Base-by-base conservation (phyloP, 2,888 invertebrate genomes). In the Lithophane socia region DNA sequence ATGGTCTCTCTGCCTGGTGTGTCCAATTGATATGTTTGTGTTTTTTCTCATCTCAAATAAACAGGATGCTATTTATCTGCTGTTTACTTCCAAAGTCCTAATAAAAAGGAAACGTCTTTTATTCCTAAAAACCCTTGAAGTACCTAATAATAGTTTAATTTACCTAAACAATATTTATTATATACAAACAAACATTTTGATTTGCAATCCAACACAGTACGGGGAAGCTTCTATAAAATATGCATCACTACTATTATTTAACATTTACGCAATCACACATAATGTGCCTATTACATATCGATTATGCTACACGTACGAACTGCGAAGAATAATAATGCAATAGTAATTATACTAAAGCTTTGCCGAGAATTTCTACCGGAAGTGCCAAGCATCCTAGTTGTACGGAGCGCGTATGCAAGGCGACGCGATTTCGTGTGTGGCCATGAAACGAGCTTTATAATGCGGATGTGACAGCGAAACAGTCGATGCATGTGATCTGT, bases 301-400 rank as follows among this genome's bases (percentile, higher is more conserved):
- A 71, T 82, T 86, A 75, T 67, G 78, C 8, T 74, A 61, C 49
- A 52, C n/a, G 69, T 37, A 61, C 63, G 63, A 47, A 47, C 64
- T 52, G 16, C 29, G 44, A n/a, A 56, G 52, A 83, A 86, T 86
- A 75, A 64, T 82, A 86, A 75, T 77, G 66, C 42, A 16, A 70
- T 76, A 64, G 73, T 65, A 72, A 83, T 74, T 47, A 77, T 76
- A 82, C 70, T 64, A 37, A 75, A 85, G 73, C 79, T 82, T 81
- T 81, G 75, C 70, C 75, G 81, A 86, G 87, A 91, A 91, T 93
- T 94, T 93, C 92, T 92, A 92, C 92, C 93, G 94, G 93, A 93
- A 93, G 88, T 89, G 79, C 79, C 79, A 88, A 77, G 84, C 89
- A 89, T 89, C 84, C 84, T 79, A 89, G 78, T 68, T 73, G 80